phyloP scores from a whole-genome alignment of 2,113 vertebrate genomes.

The Lophotis ruficrista region DNA sequence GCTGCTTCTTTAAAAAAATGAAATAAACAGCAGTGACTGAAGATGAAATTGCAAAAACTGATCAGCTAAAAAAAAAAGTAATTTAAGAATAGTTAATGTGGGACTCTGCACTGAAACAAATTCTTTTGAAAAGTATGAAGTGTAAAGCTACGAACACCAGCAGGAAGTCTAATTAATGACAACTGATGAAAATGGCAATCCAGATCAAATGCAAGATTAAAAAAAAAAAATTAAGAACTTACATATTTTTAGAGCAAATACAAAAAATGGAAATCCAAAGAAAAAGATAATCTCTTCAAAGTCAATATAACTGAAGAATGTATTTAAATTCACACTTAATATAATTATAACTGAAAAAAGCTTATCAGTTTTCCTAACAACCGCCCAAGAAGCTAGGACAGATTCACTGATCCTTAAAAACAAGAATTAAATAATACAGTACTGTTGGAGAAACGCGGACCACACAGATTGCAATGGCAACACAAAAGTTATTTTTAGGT shows the following conservation, averaged over 20 bases:
- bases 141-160: slow-evolving; percentile 12
- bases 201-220: slow-evolving; percentile 41
- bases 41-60: not conserved
- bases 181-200: slow-evolving; percentile 46
- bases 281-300: slow-evolving; percentile 35
- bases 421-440: not conserved
- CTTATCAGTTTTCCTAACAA: not conserved
- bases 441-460: not conserved
- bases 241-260: slow-evolving; percentile 19
- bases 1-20: too few relatives aligned
- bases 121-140: slow-evolving; percentile 24
- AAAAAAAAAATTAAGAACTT: slow-evolving; percentile 12
- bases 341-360: slow-evolving; percentile 1
- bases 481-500: not conserved
- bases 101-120: slow-evolving; percentile 42
- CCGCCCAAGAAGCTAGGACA: not conserved
- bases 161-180: slow-evolving; percentile 52
- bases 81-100: slow-evolving; percentile 34
- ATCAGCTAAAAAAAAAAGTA: not conserved
- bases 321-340: slow-evolving; percentile 15
- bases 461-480: not conserved
- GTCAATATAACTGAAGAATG: not conserved
- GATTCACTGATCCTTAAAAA: not conserved
- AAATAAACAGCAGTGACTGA: not conserved
- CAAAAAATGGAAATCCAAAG: slow-evolving; percentile 26